A percentile compares a stretch with the other conserved stretches of the same genome.
phyloP scores from a whole-genome alignment of 1,140 invertebrate species.

The Papilio polytes region DNA sequence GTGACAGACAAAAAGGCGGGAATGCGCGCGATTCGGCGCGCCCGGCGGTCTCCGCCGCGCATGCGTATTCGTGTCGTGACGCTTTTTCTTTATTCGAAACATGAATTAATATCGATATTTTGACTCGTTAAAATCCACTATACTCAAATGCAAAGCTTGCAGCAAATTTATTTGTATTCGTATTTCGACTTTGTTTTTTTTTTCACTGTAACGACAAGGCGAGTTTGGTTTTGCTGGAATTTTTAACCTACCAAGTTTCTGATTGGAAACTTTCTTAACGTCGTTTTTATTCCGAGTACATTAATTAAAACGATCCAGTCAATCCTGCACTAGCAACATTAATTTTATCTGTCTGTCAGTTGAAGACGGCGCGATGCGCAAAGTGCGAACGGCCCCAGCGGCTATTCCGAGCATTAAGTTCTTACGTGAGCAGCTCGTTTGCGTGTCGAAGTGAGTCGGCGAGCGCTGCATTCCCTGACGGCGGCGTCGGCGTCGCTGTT shows the following conservation, averaged over 20 bases:
- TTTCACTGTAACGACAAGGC: not conserved
- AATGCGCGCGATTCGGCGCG: constrained; percentile 64
- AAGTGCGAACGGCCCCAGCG: constrained; percentile 13
- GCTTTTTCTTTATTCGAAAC: constrained; percentile 65
- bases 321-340: not conserved
- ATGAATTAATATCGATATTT: constrained; percentile 67
- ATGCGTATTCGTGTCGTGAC: constrained; percentile 54
- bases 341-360: constrained; percentile 28
- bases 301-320: constrained; percentile 19
- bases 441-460: constrained; percentile 53
- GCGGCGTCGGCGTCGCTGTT: constrained; percentile 48
- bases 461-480: constrained; percentile 57
- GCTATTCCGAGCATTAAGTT: constrained; percentile 31
- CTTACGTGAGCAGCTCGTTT: constrained; percentile 47
- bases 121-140: constrained; percentile 37
- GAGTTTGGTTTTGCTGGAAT: not conserved
- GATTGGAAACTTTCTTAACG: not conserved
- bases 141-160: not conserved
- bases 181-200: not conserved
- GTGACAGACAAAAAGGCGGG: constrained; percentile 72
- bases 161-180: constrained; percentile 17
- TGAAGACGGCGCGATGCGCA: not conserved
- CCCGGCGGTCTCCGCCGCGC: constrained; percentile 71
- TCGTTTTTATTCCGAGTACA: not conserved
- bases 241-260: not conserved